Conservation (phyloP, 2,888 invertebrate species). For the Physocephala rufipes region DNA sequence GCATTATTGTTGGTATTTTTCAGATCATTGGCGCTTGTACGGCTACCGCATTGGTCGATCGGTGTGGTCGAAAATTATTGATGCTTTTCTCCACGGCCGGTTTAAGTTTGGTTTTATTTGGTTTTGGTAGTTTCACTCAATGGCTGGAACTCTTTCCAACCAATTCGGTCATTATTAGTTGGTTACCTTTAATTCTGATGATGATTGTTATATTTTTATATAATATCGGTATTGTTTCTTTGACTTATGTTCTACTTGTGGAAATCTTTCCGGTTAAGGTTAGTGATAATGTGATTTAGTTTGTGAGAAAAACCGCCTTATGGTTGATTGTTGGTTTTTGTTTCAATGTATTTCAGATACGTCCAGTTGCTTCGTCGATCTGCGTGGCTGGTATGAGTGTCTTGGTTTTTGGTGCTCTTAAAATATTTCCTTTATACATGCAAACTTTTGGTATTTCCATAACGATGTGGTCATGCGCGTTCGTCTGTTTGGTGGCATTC, state of each 20-base stretch:
- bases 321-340: background rate
- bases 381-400: conserved; percentile 53
- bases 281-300: background rate
- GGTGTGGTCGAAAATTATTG: conserved; percentile 57
- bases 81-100: conserved; percentile 57
- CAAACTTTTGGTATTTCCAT: conserved; percentile 52
- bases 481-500: conserved; percentile 51
- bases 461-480: conserved; percentile 60
- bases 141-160: conserved; percentile 33
- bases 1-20: conserved; percentile 58
- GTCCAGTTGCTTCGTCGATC: conserved; percentile 54
- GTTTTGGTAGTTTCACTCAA: conserved; percentile 55
- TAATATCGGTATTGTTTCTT: conserved; percentile 57
- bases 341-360: conserved; percentile 51
- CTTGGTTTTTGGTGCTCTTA: conserved; percentile 54
- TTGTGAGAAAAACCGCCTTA: background rate
- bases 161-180: conserved; percentile 50
- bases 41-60: conserved; percentile 57
- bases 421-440: conserved; percentile 57
- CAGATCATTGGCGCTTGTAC: conserved; percentile 59
- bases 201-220: conserved; percentile 55
- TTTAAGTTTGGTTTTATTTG: conserved; percentile 51
- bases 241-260: conserved; percentile 59
- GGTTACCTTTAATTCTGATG: conserved; percentile 58
- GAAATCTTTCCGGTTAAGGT: conserved; percentile 62